Base-by-base conservation (phyloP, 2,888 invertebrate genomes). In the Melanotus villosus region DNA sequence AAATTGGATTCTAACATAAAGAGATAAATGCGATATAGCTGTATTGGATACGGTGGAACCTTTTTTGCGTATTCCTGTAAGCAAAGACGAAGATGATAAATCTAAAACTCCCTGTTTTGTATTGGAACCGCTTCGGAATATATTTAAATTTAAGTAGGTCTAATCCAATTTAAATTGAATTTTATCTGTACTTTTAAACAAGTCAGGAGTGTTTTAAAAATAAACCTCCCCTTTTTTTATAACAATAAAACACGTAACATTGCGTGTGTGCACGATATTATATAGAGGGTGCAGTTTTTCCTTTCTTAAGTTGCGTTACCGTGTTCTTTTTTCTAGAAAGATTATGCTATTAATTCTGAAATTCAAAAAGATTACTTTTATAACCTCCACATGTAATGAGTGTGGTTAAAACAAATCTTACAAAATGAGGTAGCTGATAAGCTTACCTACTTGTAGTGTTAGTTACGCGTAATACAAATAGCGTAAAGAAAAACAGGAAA, bases 231-330 rank as follows among this genome's bases (percentile, higher is more conserved):
- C 14, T 52, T 52, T 52, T 30, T 30, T 9, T n/a, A n/a, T n/a
- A 26, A 32, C 16, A 1, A 7, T 16, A 1, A 10, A 12, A 10
- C 64, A 64, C 64, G 64, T 56, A 56, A 64, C n/a, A 10, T 64
- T 56, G 64, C 64, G 64, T 64, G 64, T 23, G 19, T 36, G 26
- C 52, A 30, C 36, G 47, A 18, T 26, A 63, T 63, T 32, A 63
- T n/a, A n/a, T 38, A 16, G 21, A 14, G 26, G 43, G 18, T 52
- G 63, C 52, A 63, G 43, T 43, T 59, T 32, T 19, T 45, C 0
- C 10, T 14, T 45, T 45, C 45, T 21, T 45, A 18, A 45, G 16
- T 38, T n/a, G 5, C 14, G 36, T 6, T n/a, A n/a, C 4, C 26
- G 26, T 38, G 36, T 41, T 41, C n/a, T 41, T 41, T 41, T 41